Conservation (phyloP, 2,113 vertebrate genomes). For the Phalacrocorax carbo region DNA sequence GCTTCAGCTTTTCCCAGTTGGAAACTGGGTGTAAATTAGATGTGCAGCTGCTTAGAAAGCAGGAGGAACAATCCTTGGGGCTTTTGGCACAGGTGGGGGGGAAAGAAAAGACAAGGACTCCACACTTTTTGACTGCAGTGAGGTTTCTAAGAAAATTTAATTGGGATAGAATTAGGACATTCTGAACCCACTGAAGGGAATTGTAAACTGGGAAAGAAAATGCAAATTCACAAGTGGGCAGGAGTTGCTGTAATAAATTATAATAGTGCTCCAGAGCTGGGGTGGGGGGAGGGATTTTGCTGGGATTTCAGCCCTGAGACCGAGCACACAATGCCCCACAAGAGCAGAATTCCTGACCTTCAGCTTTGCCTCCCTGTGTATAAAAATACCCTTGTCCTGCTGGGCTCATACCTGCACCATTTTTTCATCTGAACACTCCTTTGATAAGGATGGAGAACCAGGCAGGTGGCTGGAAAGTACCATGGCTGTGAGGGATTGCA, state of each 20-base stretch:
- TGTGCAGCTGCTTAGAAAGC: background rate
- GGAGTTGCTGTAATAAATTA: background rate
- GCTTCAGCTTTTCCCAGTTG: background rate
- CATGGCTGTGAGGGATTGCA: fast-evolving
- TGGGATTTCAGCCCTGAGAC: background rate
- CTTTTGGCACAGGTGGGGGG: fast-evolving
- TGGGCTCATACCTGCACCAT: background rate
- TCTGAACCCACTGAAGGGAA: background rate
- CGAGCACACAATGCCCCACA: fast-evolving
- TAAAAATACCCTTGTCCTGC: background rate
- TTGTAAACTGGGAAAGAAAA: background rate
- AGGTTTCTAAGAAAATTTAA: background rate
- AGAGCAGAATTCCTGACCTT: background rate
- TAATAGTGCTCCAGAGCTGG: background rate
- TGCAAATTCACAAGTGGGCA: fast-evolving
- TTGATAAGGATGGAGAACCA: background rate
- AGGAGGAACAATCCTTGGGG: fast-evolving
- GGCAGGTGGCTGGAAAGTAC: too few species aligned
- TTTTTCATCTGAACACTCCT: background rate
- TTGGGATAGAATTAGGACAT: background rate
- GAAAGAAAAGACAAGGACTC: fast-evolving
- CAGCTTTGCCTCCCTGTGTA: background rate
- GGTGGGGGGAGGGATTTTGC: background rate
- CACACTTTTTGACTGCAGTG: fast-evolving
- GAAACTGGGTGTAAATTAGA: background rate